Evolutionary conservation across 1,140 invertebrate species (phyloP).

Genomic region (Caerostris extrusa): DNA sequence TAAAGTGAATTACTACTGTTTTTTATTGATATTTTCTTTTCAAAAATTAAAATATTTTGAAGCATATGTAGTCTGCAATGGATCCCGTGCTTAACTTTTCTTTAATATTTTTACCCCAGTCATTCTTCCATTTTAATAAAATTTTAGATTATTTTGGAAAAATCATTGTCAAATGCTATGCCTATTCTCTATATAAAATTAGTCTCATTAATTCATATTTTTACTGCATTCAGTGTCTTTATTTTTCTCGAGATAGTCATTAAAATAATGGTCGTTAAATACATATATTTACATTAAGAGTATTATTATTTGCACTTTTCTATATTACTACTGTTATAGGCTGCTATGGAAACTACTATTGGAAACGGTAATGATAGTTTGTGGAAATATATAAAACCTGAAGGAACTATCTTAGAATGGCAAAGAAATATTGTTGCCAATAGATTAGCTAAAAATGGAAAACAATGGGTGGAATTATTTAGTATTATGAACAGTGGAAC

Average conservation of each 20-base stretch:
- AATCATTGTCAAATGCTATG: neutral
- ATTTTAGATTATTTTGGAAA: neutral
- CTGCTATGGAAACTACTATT: slow-evolving; percentile 88
- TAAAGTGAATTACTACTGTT: no score
- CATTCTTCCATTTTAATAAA: no score
- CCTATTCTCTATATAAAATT: neutral
- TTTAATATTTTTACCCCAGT: no score
- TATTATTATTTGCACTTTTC: neutral
- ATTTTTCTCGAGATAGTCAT: neutral
- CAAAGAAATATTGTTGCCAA: slow-evolving; percentile 92
- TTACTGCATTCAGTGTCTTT: neutral
- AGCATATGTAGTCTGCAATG: no score
- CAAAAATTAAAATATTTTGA: no score
- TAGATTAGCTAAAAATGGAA: slow-evolving; percentile 87
- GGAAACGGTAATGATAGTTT: slow-evolving; percentile 86
- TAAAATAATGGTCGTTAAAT: no score
- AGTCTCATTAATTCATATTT: neutral
- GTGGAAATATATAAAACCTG: slow-evolving; percentile 84
- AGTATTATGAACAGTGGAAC: slow-evolving; percentile 89
- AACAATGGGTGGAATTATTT: slow-evolving; percentile 86
- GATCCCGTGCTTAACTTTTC: no score
- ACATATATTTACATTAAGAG: no score
- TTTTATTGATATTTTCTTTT: no score
- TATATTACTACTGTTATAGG: slow-evolving; percentile 77
- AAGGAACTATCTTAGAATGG: slow-evolving; percentile 87